Evolutionary conservation across 2,888 invertebrate species (phyloP).

Genomic region (Andricus quercusramuli): DNA sequence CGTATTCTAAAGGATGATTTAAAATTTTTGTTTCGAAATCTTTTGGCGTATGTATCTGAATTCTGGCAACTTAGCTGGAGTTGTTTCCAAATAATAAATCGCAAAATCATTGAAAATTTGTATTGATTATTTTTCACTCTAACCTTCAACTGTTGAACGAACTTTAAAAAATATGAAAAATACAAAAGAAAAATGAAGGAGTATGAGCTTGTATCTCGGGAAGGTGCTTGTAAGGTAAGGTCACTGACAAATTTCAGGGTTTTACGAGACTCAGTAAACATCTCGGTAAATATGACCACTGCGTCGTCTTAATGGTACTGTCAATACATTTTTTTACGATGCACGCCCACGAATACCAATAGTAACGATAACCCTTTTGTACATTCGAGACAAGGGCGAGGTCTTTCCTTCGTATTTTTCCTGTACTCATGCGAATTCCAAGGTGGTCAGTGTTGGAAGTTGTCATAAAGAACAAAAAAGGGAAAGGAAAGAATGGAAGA

Average conservation of each 20-base stretch:
- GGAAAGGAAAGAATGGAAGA: background rate
- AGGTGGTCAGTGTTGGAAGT: conserved; percentile 41
- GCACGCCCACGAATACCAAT: conserved; percentile 63
- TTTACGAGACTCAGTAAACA: conserved; percentile 60
- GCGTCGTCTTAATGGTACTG: conserved; percentile 63
- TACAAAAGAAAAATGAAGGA: conserved; percentile 42
- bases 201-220: conserved; percentile 43
- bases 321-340: conserved; percentile 64
- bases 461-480: background rate
- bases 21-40: too few species aligned
- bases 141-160: background rate
- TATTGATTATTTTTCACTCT: background rate
- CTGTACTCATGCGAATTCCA: conserved; percentile 41
- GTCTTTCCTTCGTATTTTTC: conserved; percentile 46
- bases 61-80: background rate
- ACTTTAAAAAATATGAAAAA: background rate
- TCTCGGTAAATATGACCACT: conserved; percentile 55
- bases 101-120: background rate
- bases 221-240: conserved; percentile 46
- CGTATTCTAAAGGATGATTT: too few species aligned
- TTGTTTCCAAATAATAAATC: background rate
- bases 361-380: conserved; percentile 54
- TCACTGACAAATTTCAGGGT: conserved; percentile 56
- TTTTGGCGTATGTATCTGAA: too few species aligned
- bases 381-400: conserved; percentile 46